phyloP scores from a whole-genome alignment of 2,113 vertebrate species.

The Tragulus kanchil region DNA sequence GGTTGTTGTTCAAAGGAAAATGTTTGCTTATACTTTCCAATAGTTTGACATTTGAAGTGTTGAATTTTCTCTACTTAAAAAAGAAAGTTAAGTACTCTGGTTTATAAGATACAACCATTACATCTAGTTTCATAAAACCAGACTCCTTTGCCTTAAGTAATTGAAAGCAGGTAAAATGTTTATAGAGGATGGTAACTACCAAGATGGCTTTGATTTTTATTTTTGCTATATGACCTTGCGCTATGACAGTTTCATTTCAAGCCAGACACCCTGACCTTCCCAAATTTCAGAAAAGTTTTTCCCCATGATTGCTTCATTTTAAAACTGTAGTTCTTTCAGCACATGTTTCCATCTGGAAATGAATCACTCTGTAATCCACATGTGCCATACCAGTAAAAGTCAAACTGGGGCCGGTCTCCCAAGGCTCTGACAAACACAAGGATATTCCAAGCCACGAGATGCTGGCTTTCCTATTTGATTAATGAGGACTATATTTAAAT shows the following conservation, averaged over 20 bases:
- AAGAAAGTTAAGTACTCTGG: conserved; percentile 76
- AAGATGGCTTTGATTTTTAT: conserved; percentile 28
- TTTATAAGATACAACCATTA: conserved; percentile 61
- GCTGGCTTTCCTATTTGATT: conserved; percentile 26
- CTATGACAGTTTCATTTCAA: conserved; percentile 2
- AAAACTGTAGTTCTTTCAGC: conserved; percentile 38
- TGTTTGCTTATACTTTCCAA: conserved; percentile 78
- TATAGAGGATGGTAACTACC: not conserved
- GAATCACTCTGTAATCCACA: conserved; percentile 58
- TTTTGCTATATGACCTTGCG: not conserved
- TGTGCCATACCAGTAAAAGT: conserved; percentile 44
- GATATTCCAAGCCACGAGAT: conserved; percentile 3
- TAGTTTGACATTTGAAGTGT: conserved; percentile 81
- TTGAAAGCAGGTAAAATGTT: conserved; percentile 19
- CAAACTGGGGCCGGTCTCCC: not conserved
- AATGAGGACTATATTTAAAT: conserved; percentile 62
- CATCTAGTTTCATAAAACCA: conserved; percentile 73
- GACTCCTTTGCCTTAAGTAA: conserved; percentile 64
- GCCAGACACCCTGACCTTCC: not conserved
- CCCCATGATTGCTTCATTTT: conserved; percentile 49
- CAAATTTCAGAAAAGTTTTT: conserved; percentile 40
- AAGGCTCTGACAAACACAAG: not conserved
- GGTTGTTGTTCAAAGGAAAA: conserved; percentile 70
- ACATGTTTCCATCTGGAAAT: conserved; percentile 70
- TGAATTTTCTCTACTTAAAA: conserved; percentile 84